Percentiles rank a stretch among this genome's conserved stretches.
Evolutionary conservation across 2,797 vertebrate genomes (phyloP).

Genomic region (Lacerta agilis): DNA sequence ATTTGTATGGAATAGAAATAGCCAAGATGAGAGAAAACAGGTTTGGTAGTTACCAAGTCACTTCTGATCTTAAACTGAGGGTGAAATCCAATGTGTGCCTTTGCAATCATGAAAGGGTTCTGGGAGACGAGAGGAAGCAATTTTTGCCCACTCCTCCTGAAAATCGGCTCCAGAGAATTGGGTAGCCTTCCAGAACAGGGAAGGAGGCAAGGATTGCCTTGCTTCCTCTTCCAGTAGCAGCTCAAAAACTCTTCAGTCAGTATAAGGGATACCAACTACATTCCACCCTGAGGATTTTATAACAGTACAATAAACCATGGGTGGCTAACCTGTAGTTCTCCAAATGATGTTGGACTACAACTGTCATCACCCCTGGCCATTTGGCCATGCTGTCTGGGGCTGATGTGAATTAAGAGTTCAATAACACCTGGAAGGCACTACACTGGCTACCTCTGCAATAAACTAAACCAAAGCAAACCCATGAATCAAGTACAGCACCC

Average conservation of each 20-base stretch:
- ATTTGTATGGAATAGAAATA: slow-evolving; percentile 2
- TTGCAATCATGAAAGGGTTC: neutral
- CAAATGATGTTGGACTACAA: too few species aligned
- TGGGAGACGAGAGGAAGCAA: neutral
- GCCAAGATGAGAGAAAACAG: neutral
- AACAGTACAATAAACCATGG: neutral
- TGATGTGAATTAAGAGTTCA: too few species aligned
- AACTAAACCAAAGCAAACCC: neutral
- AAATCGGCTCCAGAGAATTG: neutral
- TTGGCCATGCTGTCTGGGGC: too few species aligned
- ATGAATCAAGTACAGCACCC: neutral
- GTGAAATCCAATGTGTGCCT: neutral
- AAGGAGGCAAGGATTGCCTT: neutral
- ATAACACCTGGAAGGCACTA: too few species aligned
- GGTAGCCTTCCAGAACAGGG: neutral
- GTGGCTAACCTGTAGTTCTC: too few species aligned
- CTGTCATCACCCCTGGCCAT: too few species aligned
- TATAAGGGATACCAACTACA: neutral
- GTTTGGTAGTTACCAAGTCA: neutral
- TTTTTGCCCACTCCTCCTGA: neutral
- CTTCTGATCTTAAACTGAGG: neutral
- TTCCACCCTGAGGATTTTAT: neutral
- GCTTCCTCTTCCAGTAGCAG: neutral
- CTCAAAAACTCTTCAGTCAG: neutral
- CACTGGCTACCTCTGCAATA: neutral